These are phyloP conservation scores for Poliocrania exsul DNA, from an alignment of 2,797 vertebrate species.

Conservation along the genomic window DNA sequence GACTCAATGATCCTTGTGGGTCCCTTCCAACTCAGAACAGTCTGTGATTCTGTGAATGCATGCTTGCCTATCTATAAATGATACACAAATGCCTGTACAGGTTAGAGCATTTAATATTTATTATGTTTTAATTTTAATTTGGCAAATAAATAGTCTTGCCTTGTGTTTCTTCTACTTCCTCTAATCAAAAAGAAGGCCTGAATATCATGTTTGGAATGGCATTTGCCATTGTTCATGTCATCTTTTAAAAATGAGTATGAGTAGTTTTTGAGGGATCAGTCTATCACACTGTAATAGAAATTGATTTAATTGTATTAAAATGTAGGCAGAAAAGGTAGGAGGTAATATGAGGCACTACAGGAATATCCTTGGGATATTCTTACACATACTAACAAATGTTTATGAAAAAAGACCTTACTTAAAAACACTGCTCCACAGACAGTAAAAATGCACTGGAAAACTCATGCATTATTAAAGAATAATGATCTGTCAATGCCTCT, in stretches of 20 bases:
- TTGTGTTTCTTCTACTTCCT: neutral
- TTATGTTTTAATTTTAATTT: neutral
- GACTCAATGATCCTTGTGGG: too few species aligned
- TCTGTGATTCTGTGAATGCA: too few species aligned
- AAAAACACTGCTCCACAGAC: neutral
- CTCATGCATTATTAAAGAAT: neutral
- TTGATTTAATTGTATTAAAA: conserved; percentile 2
- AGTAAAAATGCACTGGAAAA: neutral
- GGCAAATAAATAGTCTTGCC: neutral
- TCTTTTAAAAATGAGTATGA: neutral
- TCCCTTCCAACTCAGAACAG: too few species aligned
- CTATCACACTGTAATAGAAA: neutral
- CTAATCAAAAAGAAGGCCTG: neutral
- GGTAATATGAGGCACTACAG: neutral
- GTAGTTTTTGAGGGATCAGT: neutral
- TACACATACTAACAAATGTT: neutral
- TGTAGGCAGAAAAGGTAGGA: neutral
- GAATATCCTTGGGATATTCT: neutral
- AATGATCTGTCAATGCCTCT: neutral
- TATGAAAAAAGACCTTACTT: neutral
- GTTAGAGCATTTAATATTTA: neutral
- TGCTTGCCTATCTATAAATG: neutral
- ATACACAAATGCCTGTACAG: neutral
- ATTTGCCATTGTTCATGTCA: neutral
- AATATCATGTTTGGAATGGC: neutral